Percentiles rank a stretch among this genome's conserved stretches.
Evolutionary conservation across 2,113 vertebrate genomes (phyloP).

Genomic region (Genyomyrus donnyi): DNA sequence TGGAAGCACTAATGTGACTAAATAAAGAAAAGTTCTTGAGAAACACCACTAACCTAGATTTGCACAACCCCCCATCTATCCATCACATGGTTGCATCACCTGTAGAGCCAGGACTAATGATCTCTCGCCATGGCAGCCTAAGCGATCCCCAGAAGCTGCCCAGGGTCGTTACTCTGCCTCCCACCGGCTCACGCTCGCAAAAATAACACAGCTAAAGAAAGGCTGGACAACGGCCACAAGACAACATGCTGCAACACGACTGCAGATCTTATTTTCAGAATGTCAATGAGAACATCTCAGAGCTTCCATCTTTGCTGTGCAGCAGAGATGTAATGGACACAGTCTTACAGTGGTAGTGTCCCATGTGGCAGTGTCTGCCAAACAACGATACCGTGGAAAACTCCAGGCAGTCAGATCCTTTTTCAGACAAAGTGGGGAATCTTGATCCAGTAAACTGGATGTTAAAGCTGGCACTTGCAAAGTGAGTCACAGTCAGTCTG

Average conservation of each 20-base stretch:
- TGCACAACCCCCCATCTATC: neutral
- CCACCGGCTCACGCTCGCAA: neutral
- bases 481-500: neutral
- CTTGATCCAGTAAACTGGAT: neutral
- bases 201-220: neutral
- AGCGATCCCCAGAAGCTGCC: neutral
- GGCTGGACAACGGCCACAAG: neutral
- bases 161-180: neutral
- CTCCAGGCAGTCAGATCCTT: neutral
- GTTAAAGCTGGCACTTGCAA: neutral
- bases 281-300: neutral
- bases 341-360: neutral
- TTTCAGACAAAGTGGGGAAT: neutral
- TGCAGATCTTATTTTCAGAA: neutral
- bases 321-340: neutral
- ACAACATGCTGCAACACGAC: neutral
- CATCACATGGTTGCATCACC: neutral
- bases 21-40: neutral
- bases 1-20: neutral
- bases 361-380: neutral
- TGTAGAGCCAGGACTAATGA: neutral
- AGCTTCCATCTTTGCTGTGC: neutral
- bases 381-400: neutral
- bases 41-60: neutral
- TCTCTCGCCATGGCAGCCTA: neutral